These are phyloP conservation scores for Mormoops blainvillei DNA, from an alignment of 2,113 vertebrate species.

Conservation along the genomic window DNA sequence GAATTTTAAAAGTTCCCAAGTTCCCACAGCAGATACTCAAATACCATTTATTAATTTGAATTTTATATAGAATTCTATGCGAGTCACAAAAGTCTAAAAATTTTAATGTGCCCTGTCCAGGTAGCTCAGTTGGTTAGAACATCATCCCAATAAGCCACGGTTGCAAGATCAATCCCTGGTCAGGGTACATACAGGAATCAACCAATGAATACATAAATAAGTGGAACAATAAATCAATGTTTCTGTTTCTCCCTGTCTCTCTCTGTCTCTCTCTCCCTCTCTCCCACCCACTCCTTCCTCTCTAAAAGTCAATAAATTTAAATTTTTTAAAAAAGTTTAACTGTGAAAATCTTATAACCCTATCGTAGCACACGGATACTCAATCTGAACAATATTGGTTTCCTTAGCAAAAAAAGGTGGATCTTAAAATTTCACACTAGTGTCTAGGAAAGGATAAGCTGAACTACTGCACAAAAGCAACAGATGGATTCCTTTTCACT, in stretches of 20 bases:
- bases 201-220: too few relatives aligned
- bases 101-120: not conserved
- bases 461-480: not conserved
- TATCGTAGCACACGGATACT: not conserved
- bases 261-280: too few relatives aligned
- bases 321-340: not conserved
- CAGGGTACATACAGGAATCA: too few relatives aligned
- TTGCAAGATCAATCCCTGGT: too few relatives aligned
- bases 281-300: too few relatives aligned
- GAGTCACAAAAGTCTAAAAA: not conserved
- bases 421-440: slow-evolving; percentile 5
- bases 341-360: not conserved
- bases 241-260: too few relatives aligned
- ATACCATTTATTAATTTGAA: not conserved
- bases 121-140: too few relatives aligned
- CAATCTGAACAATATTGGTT: not conserved
- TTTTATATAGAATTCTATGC: not conserved
- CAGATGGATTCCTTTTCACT: not conserved
- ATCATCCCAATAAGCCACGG: too few relatives aligned
- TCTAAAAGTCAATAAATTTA: too few relatives aligned
- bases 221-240: too few relatives aligned
- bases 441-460: not conserved
- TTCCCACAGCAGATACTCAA: not conserved
- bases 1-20: not conserved
- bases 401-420: not conserved